Conservation (phyloP, 2,888 invertebrate genomes). For the Dicyrtoma fusca region DNA sequence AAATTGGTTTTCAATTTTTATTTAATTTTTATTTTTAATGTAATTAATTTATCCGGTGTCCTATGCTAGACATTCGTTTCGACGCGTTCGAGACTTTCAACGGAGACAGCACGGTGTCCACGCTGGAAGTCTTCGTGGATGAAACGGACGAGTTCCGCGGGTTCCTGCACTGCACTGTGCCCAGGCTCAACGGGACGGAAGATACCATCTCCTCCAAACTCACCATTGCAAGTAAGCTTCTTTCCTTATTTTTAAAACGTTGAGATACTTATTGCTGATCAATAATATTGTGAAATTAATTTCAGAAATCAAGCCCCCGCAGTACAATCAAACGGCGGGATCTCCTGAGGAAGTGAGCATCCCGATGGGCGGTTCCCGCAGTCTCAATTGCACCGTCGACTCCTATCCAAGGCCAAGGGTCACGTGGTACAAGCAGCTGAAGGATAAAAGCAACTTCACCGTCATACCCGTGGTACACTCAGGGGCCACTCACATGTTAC, state of each 20-base stretch:
- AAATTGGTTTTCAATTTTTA: too few relatives aligned
- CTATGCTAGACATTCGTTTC: neutral
- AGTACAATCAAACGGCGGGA: too few relatives aligned
- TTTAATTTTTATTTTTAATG: too few relatives aligned
- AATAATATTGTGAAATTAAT: too few relatives aligned
- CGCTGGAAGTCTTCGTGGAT: neutral
- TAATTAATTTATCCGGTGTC: too few relatives aligned
- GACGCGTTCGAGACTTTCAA: neutral
- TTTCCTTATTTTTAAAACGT: neutral
- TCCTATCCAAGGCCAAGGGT: neutral
- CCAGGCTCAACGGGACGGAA: neutral
- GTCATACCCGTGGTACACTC: too few relatives aligned
- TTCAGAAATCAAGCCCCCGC: too few relatives aligned
- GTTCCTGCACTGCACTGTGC: neutral
- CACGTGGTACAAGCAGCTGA: conserved; percentile 3
- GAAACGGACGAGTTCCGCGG: neutral
- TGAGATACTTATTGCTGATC: neutral
- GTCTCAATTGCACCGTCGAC: neutral
- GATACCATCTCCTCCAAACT: neutral
- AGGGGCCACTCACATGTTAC: too few relatives aligned
- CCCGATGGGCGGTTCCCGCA: neutral
- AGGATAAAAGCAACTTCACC: neutral
- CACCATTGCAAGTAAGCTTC: neutral
- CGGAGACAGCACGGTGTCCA: neutral
- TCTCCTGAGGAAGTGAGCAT: neutral